Base-by-base conservation (phyloP, 1,140 invertebrate genomes). In the Aethina tumida region DNA sequence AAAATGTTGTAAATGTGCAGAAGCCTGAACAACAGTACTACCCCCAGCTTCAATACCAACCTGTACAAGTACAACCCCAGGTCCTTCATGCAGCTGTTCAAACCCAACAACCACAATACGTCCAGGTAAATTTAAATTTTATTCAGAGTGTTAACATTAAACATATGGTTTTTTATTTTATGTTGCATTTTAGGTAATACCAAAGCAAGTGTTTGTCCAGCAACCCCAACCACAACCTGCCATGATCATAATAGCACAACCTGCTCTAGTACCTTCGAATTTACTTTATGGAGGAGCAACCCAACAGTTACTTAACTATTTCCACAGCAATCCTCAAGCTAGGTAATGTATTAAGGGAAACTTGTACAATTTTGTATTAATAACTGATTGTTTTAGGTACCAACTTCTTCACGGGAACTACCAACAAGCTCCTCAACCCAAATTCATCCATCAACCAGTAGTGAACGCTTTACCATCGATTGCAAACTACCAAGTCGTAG, bases 211-310 rank as follows among this genome's bases (percentile, higher is more conserved):
- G 8, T 43, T 36, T 14, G 10, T 28, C 14, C 37, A 19, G 10
- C 48, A 49, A n/a, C 36, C 30, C 24, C 36, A 35, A 18, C 16
- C 35, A 19, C 43, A 31, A 24, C 27, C 43, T 14, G 46, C 56
- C 9, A 58, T 54, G 52, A 36, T 58, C 14, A 51, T 58, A 22
- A 49, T 58, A 20, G 52, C 56, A 17, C 56, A 58, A 37, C 53
- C 56, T 5, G 45, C 53, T 2, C 41, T 36, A 5, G 26, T 55
- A 6, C 52, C 53, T 2, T 39, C 44, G 7, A 41, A 45, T 16
- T 20, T 38, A 19, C 25, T 49, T n/a, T 32, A 39, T n/a, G 13
- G 36, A 13, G 16, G 47, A 6, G 41, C 33, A 18, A 34, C 27
- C 9, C 53, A 58, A 30, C 53, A 52, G 30, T 27, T 58, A 8